A percentile compares a stretch with the other conserved stretches of the same genome.
These are phyloP conservation scores for Drosophila repletoides DNA, from an alignment of 1,140 invertebrate genomes.

Conservation along the genomic window DNA sequence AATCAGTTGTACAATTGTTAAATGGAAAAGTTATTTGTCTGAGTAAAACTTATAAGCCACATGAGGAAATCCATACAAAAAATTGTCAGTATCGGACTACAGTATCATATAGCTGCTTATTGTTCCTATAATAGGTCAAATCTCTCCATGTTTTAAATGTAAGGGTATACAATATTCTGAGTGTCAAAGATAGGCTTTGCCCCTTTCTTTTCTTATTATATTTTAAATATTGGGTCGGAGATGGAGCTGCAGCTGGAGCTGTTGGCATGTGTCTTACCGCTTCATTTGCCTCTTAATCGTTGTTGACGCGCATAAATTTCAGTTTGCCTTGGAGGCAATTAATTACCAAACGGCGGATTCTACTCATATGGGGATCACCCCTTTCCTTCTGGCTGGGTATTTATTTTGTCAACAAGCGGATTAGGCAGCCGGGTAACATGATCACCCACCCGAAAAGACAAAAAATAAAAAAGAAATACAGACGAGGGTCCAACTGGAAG, in stretches of 20 bases:
- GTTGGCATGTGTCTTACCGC: conserved; percentile 59
- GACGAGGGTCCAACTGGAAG: conserved; percentile 34
- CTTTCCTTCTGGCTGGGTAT: conserved; percentile 38
- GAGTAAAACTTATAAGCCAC: too few relatives aligned
- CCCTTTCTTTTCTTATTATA: too few relatives aligned
- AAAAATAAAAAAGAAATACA: not conserved
- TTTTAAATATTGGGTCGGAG: not conserved
- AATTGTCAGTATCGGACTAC: too few relatives aligned
- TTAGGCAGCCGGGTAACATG: conserved; percentile 57
- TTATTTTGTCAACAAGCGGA: conserved; percentile 74
- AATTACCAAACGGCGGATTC: conserved; percentile 15
- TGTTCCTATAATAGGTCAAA: too few relatives aligned
- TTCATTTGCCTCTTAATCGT: conserved; percentile 64
- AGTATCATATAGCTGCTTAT: too few relatives aligned
- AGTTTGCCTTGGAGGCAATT: conserved; percentile 36
- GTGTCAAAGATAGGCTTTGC: too few relatives aligned
- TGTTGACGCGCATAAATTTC: conserved; percentile 71
- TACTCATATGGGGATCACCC: conserved; percentile 30
- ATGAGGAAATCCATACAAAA: too few relatives aligned
- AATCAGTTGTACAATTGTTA: too few relatives aligned
- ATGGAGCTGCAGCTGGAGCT: not conserved
- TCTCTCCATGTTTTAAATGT: too few relatives aligned
- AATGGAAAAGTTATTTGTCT: too few relatives aligned
- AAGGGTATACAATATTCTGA: too few relatives aligned
- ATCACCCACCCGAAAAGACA: conserved; percentile 37